Percentiles rank a stretch among this genome's conserved stretches.
These are phyloP conservation scores for Corythornis vintsioides DNA, from an alignment of 2,113 vertebrate genomes.

Conservation along the genomic window DNA sequence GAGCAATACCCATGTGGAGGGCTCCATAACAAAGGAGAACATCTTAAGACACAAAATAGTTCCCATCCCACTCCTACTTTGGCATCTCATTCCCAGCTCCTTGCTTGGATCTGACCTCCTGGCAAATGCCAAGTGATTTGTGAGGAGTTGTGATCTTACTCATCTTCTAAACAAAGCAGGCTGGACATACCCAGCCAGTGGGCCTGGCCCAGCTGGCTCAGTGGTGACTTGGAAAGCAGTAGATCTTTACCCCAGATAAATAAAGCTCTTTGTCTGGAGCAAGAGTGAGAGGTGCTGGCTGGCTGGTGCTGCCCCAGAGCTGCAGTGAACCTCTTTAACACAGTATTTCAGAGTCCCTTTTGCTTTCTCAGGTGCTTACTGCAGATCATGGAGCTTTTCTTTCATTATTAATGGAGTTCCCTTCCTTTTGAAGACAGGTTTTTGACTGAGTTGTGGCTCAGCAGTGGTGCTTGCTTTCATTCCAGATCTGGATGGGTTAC, in stretches of 20 bases:
- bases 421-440: not conserved
- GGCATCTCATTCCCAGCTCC: not conserved
- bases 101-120: not conserved
- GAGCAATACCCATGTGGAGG: fast-evolving
- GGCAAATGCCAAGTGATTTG: not conserved
- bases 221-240: not conserved
- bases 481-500: not conserved
- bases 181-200: not conserved
- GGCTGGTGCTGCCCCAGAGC: not conserved
- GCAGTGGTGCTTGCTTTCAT: not conserved
- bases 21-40: not conserved
- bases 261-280: not conserved
- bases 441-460: not conserved
- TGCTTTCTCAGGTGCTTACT: not conserved
- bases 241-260: not conserved
- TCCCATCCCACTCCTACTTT: not conserved
- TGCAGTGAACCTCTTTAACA: not conserved
- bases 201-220: not conserved
- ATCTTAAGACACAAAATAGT: not conserved
- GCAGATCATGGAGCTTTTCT: not conserved
- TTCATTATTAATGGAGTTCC: not conserved
- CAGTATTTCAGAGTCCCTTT: not conserved
- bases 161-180: not conserved
- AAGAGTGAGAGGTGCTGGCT: not conserved
- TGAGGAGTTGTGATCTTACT: not conserved